Evolutionary conservation across 2,113 vertebrate species (phyloP).

Genomic region (Perccottus glenii): DNA sequence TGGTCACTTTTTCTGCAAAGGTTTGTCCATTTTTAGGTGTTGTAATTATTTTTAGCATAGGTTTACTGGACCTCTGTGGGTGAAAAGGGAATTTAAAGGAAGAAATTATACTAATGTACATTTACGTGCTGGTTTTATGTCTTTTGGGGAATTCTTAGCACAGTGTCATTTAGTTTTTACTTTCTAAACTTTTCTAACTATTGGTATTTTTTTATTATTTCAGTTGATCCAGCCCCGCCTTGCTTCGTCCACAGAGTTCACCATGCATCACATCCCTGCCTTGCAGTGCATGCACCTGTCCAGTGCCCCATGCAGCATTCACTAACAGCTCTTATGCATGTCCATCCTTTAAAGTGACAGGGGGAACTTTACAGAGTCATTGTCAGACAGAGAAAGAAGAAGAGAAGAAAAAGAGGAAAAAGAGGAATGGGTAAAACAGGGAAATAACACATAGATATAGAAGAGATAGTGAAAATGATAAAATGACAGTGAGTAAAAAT

Average conservation of each 20-base stretch:
- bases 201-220: not conserved
- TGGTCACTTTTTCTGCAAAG: no score
- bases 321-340: constrained; percentile 65
- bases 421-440: not conserved
- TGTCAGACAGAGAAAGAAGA: constrained; percentile 69
- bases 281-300: constrained; percentile 78
- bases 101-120: no score
- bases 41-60: no score
- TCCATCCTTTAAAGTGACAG: constrained; percentile 67
- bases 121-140: no score
- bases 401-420: constrained; percentile 29
- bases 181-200: no score
- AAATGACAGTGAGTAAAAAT: not conserved
- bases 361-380: constrained; percentile 64
- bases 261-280: constrained; percentile 63
- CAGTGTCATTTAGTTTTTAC: no score
- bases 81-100: no score
- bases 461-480: constrained; percentile 5
- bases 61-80: no score
- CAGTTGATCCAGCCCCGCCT: constrained; percentile 48
- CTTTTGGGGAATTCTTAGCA: no score
- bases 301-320: constrained; percentile 83
- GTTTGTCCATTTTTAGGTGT: no score
- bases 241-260: constrained; percentile 58
- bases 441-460: constrained; percentile 14